phyloP scores from a whole-genome alignment of 2,113 vertebrate species.

The Amblyopsis rosae region DNA sequence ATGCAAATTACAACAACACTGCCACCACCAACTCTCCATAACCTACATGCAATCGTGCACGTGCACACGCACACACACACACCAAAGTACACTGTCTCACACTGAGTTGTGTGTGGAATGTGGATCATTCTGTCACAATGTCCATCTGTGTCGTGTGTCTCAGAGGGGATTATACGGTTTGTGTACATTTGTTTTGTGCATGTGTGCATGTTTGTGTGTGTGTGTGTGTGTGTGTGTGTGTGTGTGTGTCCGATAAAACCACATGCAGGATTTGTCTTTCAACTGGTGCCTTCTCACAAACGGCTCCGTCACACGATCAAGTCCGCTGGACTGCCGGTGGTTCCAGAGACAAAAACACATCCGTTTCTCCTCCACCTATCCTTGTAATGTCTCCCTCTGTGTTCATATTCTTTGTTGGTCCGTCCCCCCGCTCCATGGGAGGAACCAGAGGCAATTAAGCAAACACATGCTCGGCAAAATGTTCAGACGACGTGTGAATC shows the following conservation, averaged over 20 bases:
- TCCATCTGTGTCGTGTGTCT: not conserved
- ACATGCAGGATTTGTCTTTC: conserved; percentile 19
- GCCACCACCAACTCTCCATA: not conserved
- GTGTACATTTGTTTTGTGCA: not conserved
- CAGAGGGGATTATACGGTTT: not conserved
- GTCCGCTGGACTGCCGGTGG: not conserved
- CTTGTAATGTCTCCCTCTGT: not conserved
- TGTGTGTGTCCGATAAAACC: conserved; percentile 28
- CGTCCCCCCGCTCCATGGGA: not conserved
- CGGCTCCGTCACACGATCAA: conserved; percentile 4
- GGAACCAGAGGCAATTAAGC: conserved; percentile 6
- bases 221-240: not conserved
- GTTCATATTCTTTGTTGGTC: not conserved
- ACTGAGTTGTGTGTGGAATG: no score
- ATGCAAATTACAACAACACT: not conserved
- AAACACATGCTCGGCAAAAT: not conserved
- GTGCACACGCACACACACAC: no score
- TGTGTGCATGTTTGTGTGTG: conserved; percentile 8
- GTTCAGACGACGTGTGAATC: not conserved
- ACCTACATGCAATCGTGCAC: not conserved
- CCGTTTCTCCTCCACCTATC: not conserved
- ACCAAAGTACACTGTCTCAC: no score
- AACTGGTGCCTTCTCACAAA: conserved; percentile 14
- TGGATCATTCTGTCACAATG: no score
- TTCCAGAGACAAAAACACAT: conserved; percentile 12